Evolutionary conservation across 2,797 vertebrate genomes (phyloP).

Genomic region (Lutjanus argentimaculatus): DNA sequence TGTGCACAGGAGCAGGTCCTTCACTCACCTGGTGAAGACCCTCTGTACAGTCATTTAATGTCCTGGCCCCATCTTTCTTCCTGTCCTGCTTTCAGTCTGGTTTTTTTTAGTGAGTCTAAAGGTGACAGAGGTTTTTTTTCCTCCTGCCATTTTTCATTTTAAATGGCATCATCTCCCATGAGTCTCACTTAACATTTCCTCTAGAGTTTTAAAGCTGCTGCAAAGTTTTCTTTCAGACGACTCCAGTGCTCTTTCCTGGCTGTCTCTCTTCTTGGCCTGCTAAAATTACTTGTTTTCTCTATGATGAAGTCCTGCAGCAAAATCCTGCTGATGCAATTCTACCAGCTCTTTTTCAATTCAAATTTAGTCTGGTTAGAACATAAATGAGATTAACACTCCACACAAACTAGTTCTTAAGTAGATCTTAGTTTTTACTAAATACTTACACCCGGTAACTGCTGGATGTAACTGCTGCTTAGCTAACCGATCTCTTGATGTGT

Average conservation of each 20-base stretch:
- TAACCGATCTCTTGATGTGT: no score
- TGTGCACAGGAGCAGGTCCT: background rate
- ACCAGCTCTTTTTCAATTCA: background rate
- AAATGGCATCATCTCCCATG: constrained; percentile 16
- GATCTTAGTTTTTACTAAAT: no score
- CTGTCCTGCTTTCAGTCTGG: background rate
- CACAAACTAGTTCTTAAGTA: background rate
- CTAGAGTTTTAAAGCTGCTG: background rate
- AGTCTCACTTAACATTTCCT: constrained; percentile 16
- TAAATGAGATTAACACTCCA: background rate
- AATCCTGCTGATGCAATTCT: background rate
- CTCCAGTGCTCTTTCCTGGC: background rate
- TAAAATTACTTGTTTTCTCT: background rate
- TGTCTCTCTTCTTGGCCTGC: background rate
- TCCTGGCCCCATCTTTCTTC: background rate
- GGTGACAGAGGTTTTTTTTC: background rate
- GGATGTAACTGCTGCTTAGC: no score
- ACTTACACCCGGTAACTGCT: no score
- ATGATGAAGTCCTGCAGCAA: background rate
- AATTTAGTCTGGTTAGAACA: background rate
- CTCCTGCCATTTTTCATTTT: constrained; percentile 7
- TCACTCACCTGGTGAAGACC: background rate
- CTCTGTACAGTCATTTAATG: background rate
- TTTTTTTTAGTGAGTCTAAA: constrained; percentile 9
- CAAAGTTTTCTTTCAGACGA: background rate